A percentile compares a stretch with the other conserved stretches of the same genome.
Conservation (phyloP, 1,140 invertebrate species). For the Nomia melanderi region DNA sequence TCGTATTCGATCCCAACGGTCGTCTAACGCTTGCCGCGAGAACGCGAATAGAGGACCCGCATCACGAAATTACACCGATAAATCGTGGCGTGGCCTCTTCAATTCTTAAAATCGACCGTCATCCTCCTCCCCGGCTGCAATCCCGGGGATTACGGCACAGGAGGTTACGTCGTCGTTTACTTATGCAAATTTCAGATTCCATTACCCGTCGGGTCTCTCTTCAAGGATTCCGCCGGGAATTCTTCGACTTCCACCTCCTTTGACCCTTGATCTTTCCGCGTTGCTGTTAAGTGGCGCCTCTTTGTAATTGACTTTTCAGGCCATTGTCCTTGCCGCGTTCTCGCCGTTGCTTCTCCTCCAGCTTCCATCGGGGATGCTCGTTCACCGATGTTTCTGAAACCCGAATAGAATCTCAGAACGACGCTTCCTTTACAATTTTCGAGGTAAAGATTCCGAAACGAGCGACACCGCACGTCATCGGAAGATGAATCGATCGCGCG, state of each 20-base stretch:
- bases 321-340: not conserved
- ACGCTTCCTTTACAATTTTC: no score
- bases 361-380: no score
- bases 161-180: constrained; percentile 11
- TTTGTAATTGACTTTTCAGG: not conserved
- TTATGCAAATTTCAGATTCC: constrained; percentile 6
- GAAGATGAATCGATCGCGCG: no score
- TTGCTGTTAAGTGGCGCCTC: not conserved
- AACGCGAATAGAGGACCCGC: not conserved
- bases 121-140: not conserved
- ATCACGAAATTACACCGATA: not conserved
- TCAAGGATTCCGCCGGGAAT: constrained; percentile 40
- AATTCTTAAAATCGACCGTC: not conserved
- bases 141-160: no score
- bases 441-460: no score
- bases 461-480: no score
- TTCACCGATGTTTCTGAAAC: no score
- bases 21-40: not conserved
- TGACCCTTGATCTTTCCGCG: constrained; percentile 5
- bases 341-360: no score
- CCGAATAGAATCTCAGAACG: no score
- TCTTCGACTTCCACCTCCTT: constrained; percentile 7
- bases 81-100: not conserved
- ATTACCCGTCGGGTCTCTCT: not conserved
- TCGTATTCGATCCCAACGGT: constrained; percentile 4